These are phyloP conservation scores for Coregonus ussuriensis DNA, from an alignment of 2,797 vertebrate genomes.

Conservation along the genomic window DNA sequence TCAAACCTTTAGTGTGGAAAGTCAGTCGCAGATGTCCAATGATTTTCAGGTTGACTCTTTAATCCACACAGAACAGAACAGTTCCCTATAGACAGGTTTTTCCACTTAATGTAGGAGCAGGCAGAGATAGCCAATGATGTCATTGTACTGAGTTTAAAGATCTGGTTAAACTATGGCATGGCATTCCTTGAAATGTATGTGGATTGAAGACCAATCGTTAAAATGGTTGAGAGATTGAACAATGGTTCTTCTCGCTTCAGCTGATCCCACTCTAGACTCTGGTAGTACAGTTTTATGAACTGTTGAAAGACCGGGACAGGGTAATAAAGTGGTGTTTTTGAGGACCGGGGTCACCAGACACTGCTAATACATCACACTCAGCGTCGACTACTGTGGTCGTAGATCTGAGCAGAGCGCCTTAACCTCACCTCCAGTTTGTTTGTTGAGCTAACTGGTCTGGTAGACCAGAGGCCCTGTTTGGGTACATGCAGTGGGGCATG, in stretches of 20 bases:
- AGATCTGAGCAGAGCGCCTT: conserved; percentile 18
- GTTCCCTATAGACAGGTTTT: conserved; percentile 6
- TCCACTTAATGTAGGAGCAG: background rate
- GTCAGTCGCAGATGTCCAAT: conserved; percentile 4
- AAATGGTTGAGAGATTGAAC: background rate
- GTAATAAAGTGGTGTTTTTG: background rate
- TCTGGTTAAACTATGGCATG: background rate
- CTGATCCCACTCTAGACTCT: background rate
- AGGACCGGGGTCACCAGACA: background rate
- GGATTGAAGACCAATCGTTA: no score
- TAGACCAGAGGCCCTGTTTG: conserved; percentile 42
- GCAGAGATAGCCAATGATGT: background rate
- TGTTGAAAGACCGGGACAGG: background rate
- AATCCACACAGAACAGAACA: background rate
- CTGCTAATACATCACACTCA: background rate
- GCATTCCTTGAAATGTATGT: no score
- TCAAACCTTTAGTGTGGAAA: conserved; percentile 8
- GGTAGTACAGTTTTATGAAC: no score
- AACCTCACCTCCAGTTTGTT: conserved; percentile 44
- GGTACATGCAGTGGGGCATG: conserved; percentile 46
- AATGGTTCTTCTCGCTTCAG: background rate
- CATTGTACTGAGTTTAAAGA: background rate
- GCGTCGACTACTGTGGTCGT: conserved; percentile 1
- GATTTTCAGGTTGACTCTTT: background rate
- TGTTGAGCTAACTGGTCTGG: conserved; percentile 41